Evolutionary conservation across 1,140 invertebrate species (phyloP), one percentile per base, ranked within the genome.

Genomic region (Cyclina sinensis): DNA sequence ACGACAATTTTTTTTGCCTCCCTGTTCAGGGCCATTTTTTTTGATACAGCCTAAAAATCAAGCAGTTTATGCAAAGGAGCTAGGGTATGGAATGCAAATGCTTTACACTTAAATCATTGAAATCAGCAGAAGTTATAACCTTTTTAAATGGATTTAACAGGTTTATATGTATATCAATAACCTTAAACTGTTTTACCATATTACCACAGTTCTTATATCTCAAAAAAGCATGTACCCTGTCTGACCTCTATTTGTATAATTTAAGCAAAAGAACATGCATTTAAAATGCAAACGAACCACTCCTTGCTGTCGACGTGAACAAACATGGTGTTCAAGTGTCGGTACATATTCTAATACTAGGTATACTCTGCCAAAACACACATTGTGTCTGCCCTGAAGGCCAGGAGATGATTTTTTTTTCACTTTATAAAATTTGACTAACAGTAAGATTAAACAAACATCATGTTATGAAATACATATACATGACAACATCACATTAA

Each of bases 251-350:
- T 65, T 65, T 65, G 59, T 65, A 65, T n/a, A 65, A 65, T 21
- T 30, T 27, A 65, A 65, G 59, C 59, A 65, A 11, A 65, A 5
- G 2, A 35, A 65, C 59, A 30, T 65, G 59, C 59, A 65, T 65
- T 65, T 65, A 65, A 65, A 65, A 65, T 65, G 59, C 59, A 65
- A 65, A 65, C 59, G 59, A 65, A 30, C 59, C 59, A 35, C 59
- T 65, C 59, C 59, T 65, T 35, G 27, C 27, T 65, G 59, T 65
- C 59, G 59, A 18, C 30, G 30, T 65, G 59, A 30, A 65, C 59
- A 65, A 65, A 65, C 24, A 35, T 65, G 59, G 59, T 54, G 51
- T 54, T 54, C 51, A 54, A 65, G 24, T 65, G 59, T 11, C 30
- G 24, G 24, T 65, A 65, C 30, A 65, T 65, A 65, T 65, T 65